Conservation (phyloP, 2,888 invertebrate genomes). For the Gymnoscelis rufifasciata region DNA sequence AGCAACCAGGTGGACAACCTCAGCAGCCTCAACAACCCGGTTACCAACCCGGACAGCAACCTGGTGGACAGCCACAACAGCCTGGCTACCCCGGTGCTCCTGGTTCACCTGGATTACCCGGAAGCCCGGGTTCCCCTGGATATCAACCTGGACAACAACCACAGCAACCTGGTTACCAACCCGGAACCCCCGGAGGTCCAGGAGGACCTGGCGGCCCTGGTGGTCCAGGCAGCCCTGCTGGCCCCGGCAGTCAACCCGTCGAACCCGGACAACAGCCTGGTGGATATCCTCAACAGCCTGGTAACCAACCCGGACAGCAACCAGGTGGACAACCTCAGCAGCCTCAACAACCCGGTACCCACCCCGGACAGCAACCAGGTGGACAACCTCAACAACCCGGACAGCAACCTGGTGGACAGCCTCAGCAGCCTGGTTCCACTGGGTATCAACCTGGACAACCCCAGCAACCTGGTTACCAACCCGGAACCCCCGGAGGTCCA, state of each 20-base stretch:
- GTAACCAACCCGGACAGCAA: slow-evolving; percentile 31
- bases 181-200: too few relatives aligned
- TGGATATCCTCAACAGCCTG: too few relatives aligned
- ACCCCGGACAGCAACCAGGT: slow-evolving; percentile 37
- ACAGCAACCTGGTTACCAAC: too few relatives aligned
- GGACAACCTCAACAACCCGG: slow-evolving; percentile 40
- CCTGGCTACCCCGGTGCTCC: slow-evolving; percentile 21
- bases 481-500: not conserved
- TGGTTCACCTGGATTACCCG: slow-evolving; percentile 22
- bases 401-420: slow-evolving; percentile 29
- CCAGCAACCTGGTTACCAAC: slow-evolving; percentile 13
- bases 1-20: not conserved
- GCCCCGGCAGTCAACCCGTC: slow-evolving; percentile 30
- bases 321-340: slow-evolving; percentile 27
- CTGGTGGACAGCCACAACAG: slow-evolving; percentile 1
- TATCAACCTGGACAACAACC: slow-evolving; percentile 35
- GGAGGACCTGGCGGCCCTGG: slow-evolving; percentile 31
- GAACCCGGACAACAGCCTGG: slow-evolving; percentile 34
- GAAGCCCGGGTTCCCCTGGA: slow-evolving; percentile 33
- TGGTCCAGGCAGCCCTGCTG: slow-evolving; percentile 22
- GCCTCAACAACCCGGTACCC: slow-evolving; percentile 27
- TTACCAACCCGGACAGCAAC: slow-evolving; percentile 30
- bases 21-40: slow-evolving; percentile 27
- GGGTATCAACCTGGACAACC: slow-evolving; percentile 38
- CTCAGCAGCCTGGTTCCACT: slow-evolving; percentile 31